These are phyloP conservation scores for Oncorhynchus keta DNA, from an alignment of 2,113 vertebrate species.

Conservation along the genomic window DNA sequence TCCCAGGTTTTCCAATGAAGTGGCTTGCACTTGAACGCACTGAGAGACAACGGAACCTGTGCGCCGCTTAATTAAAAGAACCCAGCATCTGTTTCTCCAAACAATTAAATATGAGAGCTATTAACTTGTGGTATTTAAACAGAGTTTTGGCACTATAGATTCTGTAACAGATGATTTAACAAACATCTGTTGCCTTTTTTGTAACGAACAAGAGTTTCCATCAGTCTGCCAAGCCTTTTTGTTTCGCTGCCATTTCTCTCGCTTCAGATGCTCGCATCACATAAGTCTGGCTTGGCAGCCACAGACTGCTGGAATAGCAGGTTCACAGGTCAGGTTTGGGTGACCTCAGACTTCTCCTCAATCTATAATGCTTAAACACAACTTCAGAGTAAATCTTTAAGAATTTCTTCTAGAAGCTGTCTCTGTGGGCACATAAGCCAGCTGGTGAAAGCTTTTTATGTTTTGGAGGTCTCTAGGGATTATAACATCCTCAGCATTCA, in stretches of 20 bases:
- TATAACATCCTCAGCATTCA: neutral
- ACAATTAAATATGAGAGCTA: constrained; percentile 65
- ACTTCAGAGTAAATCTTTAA: constrained; percentile 23
- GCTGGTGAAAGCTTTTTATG: too few species aligned
- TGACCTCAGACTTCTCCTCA: neutral
- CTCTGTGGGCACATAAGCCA: too few species aligned
- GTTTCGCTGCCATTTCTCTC: constrained; percentile 49
- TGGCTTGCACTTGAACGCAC: constrained; percentile 54
- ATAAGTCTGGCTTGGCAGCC: constrained; percentile 41
- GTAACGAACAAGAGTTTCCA: constrained; percentile 34
- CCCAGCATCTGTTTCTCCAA: constrained; percentile 65
- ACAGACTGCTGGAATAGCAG: constrained; percentile 24
- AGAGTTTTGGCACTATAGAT: constrained; percentile 55
- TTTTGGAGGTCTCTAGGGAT: neutral
- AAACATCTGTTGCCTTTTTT: constrained; percentile 68
- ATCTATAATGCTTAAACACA: constrained; percentile 19
- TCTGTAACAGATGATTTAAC: constrained; percentile 73
- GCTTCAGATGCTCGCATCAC: constrained; percentile 37
- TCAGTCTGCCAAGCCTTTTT: constrained; percentile 47
- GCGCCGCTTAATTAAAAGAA: constrained; percentile 72
- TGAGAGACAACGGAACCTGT: constrained; percentile 58
- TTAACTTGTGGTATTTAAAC: constrained; percentile 62
- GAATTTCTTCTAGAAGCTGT: too few species aligned
- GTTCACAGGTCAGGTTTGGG: constrained; percentile 20
- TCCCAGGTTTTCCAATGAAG: constrained; percentile 59